Conservation (phyloP, 1,140 invertebrate species). For the Cyrtorhinus lividipennis region DNA sequence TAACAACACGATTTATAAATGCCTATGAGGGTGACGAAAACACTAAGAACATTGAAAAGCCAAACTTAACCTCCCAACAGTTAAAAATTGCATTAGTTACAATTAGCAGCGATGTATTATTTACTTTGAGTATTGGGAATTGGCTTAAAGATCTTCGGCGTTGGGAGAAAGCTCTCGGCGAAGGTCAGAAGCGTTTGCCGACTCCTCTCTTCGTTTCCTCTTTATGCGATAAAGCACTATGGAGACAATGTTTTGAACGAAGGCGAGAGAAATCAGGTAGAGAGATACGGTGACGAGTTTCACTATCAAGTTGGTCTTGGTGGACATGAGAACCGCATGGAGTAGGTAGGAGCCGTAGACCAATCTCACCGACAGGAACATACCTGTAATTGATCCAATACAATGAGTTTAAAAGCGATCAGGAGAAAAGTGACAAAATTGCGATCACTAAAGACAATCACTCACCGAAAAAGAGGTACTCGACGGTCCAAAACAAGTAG, state of each 20-base stretch:
- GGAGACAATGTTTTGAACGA: constrained; percentile 18
- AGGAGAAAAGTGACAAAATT: not conserved
- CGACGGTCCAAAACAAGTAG: constrained; percentile 18
- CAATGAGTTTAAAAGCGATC: too few species aligned
- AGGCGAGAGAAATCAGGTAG: constrained; percentile 20
- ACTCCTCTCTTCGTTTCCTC: too few species aligned
- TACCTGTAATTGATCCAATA: not conserved
- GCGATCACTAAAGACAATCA: not conserved
- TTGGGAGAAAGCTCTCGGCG: too few species aligned
- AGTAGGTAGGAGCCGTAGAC: constrained; percentile 19
- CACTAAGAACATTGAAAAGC: too few species aligned
- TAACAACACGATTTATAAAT: too few species aligned
- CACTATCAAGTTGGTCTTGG: constrained; percentile 1
- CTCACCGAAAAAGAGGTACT: constrained; percentile 17
- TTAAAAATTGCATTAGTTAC: too few species aligned
- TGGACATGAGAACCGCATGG: constrained; percentile 9
- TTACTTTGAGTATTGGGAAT: too few species aligned
- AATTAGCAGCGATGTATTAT: too few species aligned
- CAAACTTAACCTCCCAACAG: too few species aligned
- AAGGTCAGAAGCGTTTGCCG: too few species aligned
- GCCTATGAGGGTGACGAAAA: too few species aligned
- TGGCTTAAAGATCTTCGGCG: too few species aligned
- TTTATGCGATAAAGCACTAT: constrained; percentile 17
- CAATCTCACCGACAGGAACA: constrained; percentile 20
- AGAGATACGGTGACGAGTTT: constrained; percentile 17